Evolutionary conservation across 2,888 invertebrate species (phyloP).

Genomic region (Stenotaenia linearis): DNA sequence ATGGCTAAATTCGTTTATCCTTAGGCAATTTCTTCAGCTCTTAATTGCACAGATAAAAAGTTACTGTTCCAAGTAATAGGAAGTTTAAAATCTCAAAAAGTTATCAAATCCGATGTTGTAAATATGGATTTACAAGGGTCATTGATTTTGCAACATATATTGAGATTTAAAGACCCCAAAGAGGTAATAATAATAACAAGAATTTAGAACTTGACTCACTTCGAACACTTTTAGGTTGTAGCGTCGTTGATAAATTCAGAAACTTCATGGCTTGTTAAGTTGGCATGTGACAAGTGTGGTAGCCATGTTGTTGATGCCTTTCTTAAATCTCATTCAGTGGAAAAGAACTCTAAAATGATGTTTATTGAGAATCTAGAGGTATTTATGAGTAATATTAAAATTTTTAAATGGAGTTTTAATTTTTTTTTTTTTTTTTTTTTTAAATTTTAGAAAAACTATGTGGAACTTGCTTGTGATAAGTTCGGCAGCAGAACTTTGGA

Average conservation of each 20-base stretch:
- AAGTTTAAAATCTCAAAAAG: not conserved
- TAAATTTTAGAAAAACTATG: no score
- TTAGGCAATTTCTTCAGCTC: not conserved
- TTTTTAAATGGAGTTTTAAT: no score
- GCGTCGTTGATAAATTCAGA: not conserved
- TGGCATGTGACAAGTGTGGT: not conserved
- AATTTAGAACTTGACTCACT: not conserved
- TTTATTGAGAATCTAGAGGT: not conserved
- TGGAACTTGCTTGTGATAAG: not conserved
- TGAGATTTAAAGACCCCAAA: not conserved
- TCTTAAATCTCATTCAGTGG: not conserved
- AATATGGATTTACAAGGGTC: not conserved
- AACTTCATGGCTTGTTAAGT: not conserved
- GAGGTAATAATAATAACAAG: not conserved
- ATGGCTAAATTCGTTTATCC: not conserved
- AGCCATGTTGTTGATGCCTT: not conserved
- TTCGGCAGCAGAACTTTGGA: conserved; percentile 6
- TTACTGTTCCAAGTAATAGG: not conserved
- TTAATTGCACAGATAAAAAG: not conserved
- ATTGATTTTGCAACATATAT: not conserved
- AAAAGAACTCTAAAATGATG: not conserved
- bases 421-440: no score
- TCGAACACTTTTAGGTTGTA: not conserved
- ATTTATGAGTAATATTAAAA: no score
- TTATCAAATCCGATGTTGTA: not conserved